Evolutionary conservation across 2,113 vertebrate species (phyloP), one percentile per base, ranked within the genome.

Genomic region (Bujurquina vittata): DNA sequence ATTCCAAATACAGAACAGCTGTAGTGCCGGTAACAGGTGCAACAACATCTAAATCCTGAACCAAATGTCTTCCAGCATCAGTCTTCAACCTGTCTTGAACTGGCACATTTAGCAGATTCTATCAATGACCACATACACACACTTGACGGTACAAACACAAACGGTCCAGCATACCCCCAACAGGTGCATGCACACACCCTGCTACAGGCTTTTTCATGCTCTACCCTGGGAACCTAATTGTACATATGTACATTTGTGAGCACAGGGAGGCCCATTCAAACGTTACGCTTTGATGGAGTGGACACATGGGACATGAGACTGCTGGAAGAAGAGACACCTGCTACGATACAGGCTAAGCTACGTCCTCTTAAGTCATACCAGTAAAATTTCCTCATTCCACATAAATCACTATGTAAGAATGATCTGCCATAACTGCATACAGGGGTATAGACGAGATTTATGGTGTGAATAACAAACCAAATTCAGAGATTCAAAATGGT

Each of bases 171-270:
- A 77, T 49, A 49, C n/a, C 33, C 72, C 26, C 10, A 43, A 92
- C 90, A 93, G 92, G 89, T 92, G 89, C 74, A 84, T 56, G 33
- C 59, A 85, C 80, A 83, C 59, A 58, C 65, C 46, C 69, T 23
- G 20, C 60, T 83, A 59, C 91, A 80, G 75, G 57, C 83, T 49
- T 86, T 83, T 85, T 85, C 81, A 91, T 88, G 84, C 86, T 81
- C 56, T 58, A 46, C 75, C 89, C 81, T 91, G 93, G 80, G 91
- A 91, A 87, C 46, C 58, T 35, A 11, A 59, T 65, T 83, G 35
- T 58, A 10, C 81, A 22, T 58, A 74, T 77, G 77, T 43, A 52
- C 83, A 65, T 82, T 54, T 40, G 37, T 46, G 33, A 83, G 61
- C 40, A 69, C 10, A 75, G 67, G 46, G 67, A 72, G 67, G 67